Evolutionary conservation across 1,140 invertebrate genomes (phyloP).

Genomic region (Drosophila auraria): DNA sequence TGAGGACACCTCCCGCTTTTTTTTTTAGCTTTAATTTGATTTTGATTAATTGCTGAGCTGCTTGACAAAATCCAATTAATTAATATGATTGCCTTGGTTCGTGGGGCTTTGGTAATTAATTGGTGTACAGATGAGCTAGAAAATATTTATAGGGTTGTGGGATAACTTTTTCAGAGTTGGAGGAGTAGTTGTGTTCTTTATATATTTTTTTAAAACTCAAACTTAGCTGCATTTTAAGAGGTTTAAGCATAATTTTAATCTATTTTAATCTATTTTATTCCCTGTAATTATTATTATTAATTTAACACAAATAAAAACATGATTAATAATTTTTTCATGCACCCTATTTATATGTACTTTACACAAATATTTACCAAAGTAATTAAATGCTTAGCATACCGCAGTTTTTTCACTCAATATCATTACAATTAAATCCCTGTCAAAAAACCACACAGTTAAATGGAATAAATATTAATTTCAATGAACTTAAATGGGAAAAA

Average conservation of each 20-base stretch:
- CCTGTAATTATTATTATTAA: background rate
- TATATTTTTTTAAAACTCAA: too few species aligned
- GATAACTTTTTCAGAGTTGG: background rate
- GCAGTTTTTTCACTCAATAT: background rate
- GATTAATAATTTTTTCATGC: background rate
- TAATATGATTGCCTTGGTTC: conserved; percentile 31
- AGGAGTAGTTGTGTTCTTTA: too few species aligned
- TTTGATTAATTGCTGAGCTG: conserved; percentile 49
- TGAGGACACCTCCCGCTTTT: background rate
- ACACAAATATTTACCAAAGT: conserved; percentile 4
- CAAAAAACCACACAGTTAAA: conserved; percentile 1
- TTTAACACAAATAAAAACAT: background rate
- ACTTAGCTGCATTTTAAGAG: too few species aligned
- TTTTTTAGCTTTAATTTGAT: conserved; percentile 42
- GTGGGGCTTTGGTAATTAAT: conserved; percentile 1
- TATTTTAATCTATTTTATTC: too few species aligned
- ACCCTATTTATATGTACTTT: background rate
- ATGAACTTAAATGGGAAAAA: background rate
- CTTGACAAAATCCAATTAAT: conserved; percentile 46
- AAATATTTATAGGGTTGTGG: background rate
- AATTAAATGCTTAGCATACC: conserved; percentile 14
- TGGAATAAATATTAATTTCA: background rate
- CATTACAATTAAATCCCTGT: background rate
- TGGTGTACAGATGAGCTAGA: background rate
- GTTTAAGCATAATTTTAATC: too few species aligned